A percentile compares a stretch with the other conserved stretches of the same genome.
Evolutionary conservation across 1,140 invertebrate genomes (phyloP).

Genomic region (Heliconius hermathena): DNA sequence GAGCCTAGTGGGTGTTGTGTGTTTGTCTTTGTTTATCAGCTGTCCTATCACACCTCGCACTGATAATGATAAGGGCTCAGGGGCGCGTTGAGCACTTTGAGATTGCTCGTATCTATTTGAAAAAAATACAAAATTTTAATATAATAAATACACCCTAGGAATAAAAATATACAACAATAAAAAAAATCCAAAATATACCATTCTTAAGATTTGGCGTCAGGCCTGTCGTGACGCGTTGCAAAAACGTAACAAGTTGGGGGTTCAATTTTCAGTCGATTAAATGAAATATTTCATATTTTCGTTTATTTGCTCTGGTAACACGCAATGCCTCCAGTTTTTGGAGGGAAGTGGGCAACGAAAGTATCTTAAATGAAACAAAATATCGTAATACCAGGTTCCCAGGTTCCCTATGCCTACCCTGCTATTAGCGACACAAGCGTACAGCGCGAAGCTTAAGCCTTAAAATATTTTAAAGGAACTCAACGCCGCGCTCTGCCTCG

Average conservation of each 20-base stretch:
- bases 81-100: constrained; percentile 36
- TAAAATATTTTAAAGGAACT: too few relatives aligned
- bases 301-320: background rate
- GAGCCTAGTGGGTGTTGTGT: constrained; percentile 74
- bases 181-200: too few relatives aligned
- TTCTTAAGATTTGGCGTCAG: too few relatives aligned
- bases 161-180: too few relatives aligned
- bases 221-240: background rate
- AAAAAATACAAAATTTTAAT: background rate
- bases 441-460: too few relatives aligned
- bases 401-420: background rate
- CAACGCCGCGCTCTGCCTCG: too few relatives aligned
- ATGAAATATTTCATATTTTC: background rate
- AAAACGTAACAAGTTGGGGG: background rate
- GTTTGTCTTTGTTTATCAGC: constrained; percentile 75
- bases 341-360: background rate
- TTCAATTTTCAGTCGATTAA: background rate
- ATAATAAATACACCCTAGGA: background rate
- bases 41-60: constrained; percentile 59
- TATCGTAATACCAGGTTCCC: background rate
- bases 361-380: background rate
- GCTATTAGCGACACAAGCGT: background rate
- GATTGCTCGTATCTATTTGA: constrained; percentile 54
- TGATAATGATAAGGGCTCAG: constrained; percentile 41
- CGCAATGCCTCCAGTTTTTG: background rate